These are phyloP conservation scores for Gnathonemus longibarbis DNA, from an alignment of 2,113 vertebrate genomes.

Conservation along the genomic window DNA sequence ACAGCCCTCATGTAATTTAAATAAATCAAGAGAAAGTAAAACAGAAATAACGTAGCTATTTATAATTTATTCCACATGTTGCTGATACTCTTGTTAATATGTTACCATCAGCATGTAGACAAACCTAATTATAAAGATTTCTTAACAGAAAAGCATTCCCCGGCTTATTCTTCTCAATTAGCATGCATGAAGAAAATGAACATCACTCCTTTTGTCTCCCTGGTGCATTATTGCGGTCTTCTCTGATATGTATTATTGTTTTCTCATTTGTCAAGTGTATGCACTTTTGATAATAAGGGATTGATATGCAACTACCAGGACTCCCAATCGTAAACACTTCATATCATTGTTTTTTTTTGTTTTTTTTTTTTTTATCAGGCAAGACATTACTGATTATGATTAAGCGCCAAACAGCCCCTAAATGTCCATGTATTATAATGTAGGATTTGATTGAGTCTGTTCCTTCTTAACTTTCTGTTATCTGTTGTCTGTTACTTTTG, in stretches of 20 bases:
- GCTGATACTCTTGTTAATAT: neutral
- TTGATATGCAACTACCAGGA: neutral
- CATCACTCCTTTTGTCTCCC: neutral
- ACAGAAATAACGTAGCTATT: neutral
- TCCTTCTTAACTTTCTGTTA: neutral
- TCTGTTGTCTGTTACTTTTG: neutral
- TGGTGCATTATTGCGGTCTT: neutral
- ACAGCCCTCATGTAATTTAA: neutral
- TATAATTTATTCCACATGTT: neutral
- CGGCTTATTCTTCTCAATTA: neutral
- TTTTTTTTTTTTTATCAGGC: neutral
- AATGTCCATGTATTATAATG: neutral
- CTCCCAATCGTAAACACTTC: neutral
- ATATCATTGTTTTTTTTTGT: neutral
- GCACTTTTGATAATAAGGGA: constrained; percentile 2
- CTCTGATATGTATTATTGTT: neutral
- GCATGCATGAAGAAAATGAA: neutral
- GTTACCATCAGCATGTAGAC: neutral
- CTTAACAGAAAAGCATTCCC: neutral
- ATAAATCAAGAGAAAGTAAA: constrained; percentile 5
- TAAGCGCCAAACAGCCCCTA: neutral
- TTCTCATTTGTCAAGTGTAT: constrained; percentile 8
- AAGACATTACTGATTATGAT: neutral
- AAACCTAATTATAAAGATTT: constrained; percentile 1
- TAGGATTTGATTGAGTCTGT: neutral